Base-by-base conservation (phyloP, 2,113 vertebrate genomes). In the Cyprinodon tularosa region DNA sequence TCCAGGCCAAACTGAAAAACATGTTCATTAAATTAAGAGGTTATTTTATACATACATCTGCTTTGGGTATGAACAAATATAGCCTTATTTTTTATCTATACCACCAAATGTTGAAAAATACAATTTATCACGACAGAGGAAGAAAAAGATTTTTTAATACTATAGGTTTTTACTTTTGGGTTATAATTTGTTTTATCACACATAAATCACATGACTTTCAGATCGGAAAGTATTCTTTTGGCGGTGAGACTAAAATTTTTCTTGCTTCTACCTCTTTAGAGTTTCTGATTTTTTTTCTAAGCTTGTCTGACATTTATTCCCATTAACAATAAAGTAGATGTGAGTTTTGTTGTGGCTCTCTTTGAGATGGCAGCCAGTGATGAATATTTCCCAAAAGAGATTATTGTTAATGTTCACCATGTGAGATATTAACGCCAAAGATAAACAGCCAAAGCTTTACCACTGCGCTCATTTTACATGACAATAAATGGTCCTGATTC, bases 391-490 rank as follows among this genome's bases (percentile, higher is more conserved):
- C 71, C 44, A n/a, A 78, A 67, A 85, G 72, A 75, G 13, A 0
- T 4, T 11, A 85, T 90, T 90, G 86, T 90, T 74, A 60, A 77
- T 87, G 82, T 85, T 84, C 84, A 89, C 44, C 20, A 10, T 85
- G 87, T 86, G 81, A 29, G 29, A 86, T 84, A 86, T 89, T 87
- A 89, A 91, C 82, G 78, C 12, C 38, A 87, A 91, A 89, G 83
- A 91, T 75, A 91, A 93, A 90, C 85, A 74, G 72, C 63, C 53
- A 50, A 71, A 84, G 84, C 81, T 85, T 76, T 76, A 61, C 62
- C 71, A 57, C 65, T 53, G 53, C 12, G 4, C 74, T 77, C 79
- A 75, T 90, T 94, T 94, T 90, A 88, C 91, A 93, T 93, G 84
- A 94, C 92, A 95, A 94, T 90, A 85, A 90, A 88, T 82, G 66